These are phyloP conservation scores for Pseudopleuronectes americanus DNA, from an alignment of 2,797 vertebrate genomes.

Conservation along the genomic window DNA sequence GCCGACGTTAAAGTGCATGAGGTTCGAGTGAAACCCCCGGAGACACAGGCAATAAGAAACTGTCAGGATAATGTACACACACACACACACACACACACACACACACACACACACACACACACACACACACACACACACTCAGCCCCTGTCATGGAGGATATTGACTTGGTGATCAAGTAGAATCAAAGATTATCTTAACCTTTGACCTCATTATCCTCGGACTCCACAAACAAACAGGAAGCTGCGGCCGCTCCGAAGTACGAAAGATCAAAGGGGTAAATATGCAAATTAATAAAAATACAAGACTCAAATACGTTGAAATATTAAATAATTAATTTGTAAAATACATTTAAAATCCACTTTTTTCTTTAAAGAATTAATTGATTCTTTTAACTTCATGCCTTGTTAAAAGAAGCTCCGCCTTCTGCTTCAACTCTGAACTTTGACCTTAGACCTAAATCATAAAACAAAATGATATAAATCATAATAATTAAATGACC, in stretches of 20 bases:
- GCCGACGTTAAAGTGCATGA: background rate
- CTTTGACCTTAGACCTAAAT: too few species aligned
- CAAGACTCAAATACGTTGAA: too few species aligned
- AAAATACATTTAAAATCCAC: too few species aligned
- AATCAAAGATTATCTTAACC: constrained; percentile 82
- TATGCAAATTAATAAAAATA: too few species aligned
- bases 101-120: constrained; percentile 11
- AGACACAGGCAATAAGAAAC: constrained; percentile 44
- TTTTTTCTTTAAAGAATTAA: too few species aligned
- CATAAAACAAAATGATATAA: too few species aligned
- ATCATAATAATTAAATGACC: too few species aligned
- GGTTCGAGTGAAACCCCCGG: constrained; percentile 31
- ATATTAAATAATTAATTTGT: too few species aligned
- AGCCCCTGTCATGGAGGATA: constrained; percentile 72
- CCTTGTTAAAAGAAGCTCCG: too few species aligned
- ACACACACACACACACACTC: constrained; percentile 31
- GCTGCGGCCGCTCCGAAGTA: constrained; percentile 1
- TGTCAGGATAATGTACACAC: constrained; percentile 18
- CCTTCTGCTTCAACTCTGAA: too few species aligned
- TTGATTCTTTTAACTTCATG: too few species aligned
- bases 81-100: constrained; percentile 5
- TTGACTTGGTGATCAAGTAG: constrained; percentile 77
- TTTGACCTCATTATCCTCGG: constrained; percentile 61
- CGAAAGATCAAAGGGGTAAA: background rate
- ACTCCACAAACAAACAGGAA: constrained; percentile 57